A percentile compares a stretch with the other conserved stretches of the same genome.
Conservation (phyloP, 2,888 invertebrate species). For the Apamea epomidion region DNA sequence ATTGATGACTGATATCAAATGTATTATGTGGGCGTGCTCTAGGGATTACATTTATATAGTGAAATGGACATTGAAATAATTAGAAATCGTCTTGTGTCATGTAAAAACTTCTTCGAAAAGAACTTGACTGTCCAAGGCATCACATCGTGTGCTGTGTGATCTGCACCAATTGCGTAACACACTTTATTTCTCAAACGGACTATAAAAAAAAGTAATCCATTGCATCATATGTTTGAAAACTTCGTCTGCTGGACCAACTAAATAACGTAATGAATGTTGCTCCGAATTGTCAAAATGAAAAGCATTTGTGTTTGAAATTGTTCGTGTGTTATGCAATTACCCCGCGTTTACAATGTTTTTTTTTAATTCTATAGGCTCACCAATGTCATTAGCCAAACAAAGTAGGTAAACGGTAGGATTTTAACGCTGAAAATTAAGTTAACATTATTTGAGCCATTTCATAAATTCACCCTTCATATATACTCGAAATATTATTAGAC, state of each 20-base stretch:
- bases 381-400: not conserved
- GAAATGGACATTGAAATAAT: not conserved
- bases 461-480: not conserved
- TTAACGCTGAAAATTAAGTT: not conserved
- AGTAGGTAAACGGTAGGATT: not conserved
- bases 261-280: no score
- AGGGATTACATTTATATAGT: not conserved
- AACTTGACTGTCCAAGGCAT: not conserved
- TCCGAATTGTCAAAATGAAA: no score
- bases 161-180: no score
- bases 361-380: not conserved
- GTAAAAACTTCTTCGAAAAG: not conserved
- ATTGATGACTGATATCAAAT: not conserved
- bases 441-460: not conserved
- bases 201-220: no score
- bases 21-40: not conserved
- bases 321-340: no score
- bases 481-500: constrained; percentile 19
- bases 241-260: no score
- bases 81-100: not conserved
- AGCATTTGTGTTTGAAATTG: no score
- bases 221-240: no score
- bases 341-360: not conserved
- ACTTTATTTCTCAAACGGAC: no score
- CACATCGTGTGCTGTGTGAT: no score